These are phyloP conservation scores for Drosophila setosimentum DNA, from an alignment of 2,888 invertebrate species.

Conservation along the genomic window DNA sequence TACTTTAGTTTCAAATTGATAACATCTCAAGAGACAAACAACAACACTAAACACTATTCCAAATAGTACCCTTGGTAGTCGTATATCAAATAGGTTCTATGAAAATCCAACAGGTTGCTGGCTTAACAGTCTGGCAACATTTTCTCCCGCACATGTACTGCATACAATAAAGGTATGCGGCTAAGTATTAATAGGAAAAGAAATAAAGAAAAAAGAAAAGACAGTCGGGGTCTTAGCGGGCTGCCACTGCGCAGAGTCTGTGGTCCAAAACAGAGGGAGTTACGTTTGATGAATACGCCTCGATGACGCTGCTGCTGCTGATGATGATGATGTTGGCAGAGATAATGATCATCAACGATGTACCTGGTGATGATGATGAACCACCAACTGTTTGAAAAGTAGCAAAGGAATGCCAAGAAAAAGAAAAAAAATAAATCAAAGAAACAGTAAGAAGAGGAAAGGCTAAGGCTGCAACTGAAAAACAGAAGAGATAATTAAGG, in stretches of 20 bases:
- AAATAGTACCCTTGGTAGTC: not conserved
- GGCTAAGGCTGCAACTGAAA: slow-evolving; percentile 22
- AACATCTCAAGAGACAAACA: not conserved
- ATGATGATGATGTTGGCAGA: slow-evolving; percentile 15
- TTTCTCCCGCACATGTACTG: slow-evolving; percentile 35
- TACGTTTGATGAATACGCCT: slow-evolving; percentile 52
- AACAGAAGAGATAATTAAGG: slow-evolving; percentile 72
- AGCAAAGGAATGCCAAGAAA: slow-evolving; percentile 52
- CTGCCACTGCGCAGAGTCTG: slow-evolving; percentile 41
- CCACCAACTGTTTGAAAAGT: slow-evolving; percentile 63
- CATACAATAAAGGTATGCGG: slow-evolving; percentile 58
- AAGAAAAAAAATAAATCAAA: slow-evolving; percentile 19
- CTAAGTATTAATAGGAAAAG: slow-evolving; percentile 51
- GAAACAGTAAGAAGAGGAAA: slow-evolving; percentile 40
- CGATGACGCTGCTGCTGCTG: slow-evolving; percentile 29
- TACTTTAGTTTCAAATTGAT: not conserved
- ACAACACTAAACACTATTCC: not conserved
- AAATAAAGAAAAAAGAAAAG: slow-evolving; percentile 28
- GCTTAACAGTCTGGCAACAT: slow-evolving; percentile 64
- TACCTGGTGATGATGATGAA: slow-evolving; percentile 23
- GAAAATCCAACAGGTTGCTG: slow-evolving; percentile 17
- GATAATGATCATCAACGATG: slow-evolving; percentile 35
- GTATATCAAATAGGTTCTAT: not conserved
- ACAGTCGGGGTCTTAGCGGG: slow-evolving; percentile 56
- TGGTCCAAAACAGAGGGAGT: slow-evolving; percentile 53